Evolutionary conservation across 2,888 invertebrate species (phyloP).

Genomic region (Tetropium fuscum): DNA sequence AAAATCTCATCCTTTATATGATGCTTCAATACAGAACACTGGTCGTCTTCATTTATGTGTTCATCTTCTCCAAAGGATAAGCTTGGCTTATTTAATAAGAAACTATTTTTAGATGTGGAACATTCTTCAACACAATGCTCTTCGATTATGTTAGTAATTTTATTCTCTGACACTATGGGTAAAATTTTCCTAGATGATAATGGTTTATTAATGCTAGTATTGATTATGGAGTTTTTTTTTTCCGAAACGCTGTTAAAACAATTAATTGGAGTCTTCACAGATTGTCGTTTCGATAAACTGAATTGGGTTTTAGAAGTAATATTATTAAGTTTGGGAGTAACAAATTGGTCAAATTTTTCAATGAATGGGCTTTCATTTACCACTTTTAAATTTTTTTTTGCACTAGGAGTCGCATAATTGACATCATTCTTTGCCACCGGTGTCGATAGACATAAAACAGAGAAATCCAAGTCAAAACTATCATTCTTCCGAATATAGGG

Average conservation of each 20-base stretch:
- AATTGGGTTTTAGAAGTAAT: constrained; percentile 36
- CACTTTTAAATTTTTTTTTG: not conserved
- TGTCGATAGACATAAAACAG: constrained; percentile 35
- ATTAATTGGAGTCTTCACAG: constrained; percentile 39
- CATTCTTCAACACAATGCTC: too few relatives aligned
- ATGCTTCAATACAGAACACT: constrained; percentile 21
- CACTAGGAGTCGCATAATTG: not conserved
- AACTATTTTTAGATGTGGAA: too few relatives aligned
- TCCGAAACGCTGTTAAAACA: not conserved
- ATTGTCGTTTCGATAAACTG: constrained; percentile 34
- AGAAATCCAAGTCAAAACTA: constrained; percentile 47
- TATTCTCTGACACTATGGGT: too few relatives aligned
- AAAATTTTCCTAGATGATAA: not conserved
- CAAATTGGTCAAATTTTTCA: constrained; percentile 33
- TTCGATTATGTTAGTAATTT: too few relatives aligned
- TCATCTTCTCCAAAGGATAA: constrained; percentile 7
- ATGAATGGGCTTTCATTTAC: constrained; percentile 17
- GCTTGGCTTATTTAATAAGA: too few relatives aligned
- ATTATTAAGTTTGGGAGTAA: constrained; percentile 42
- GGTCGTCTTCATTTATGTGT: constrained; percentile 2
- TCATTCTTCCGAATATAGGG: constrained; percentile 34
- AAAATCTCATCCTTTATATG: constrained; percentile 38
- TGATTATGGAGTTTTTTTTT: not conserved
- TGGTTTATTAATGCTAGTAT: not conserved
- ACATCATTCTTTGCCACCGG: constrained; percentile 31